Percentiles rank a stretch among this genome's conserved stretches.
Conservation (phyloP, 2,113 vertebrate species). For the Rhegmatorhina hoffmannsi region DNA sequence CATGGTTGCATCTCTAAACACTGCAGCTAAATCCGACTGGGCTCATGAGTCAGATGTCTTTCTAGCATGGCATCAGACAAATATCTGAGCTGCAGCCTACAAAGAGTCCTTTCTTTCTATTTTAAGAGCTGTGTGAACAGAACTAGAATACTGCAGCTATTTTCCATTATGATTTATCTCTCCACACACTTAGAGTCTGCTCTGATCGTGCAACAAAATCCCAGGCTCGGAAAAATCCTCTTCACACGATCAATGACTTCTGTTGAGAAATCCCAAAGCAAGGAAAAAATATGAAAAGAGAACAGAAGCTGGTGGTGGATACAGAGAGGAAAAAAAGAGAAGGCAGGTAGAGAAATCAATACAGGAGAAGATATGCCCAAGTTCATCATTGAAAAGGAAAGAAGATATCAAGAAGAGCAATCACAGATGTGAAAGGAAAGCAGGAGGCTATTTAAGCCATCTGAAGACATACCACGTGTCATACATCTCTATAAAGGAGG, state of each 20-base stretch:
- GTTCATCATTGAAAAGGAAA: background rate
- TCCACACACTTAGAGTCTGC: background rate
- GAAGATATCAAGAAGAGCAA: background rate
- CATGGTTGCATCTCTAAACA: background rate
- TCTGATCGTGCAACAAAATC: background rate
- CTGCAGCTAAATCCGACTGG: background rate
- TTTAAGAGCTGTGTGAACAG: constrained; percentile 55
- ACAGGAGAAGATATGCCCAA: background rate
- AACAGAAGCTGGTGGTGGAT: background rate
- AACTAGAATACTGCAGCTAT: constrained; percentile 32
- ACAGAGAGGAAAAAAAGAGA: background rate
- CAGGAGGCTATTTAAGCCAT: background rate
- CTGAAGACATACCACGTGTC: background rate
- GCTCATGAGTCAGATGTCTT: constrained; percentile 33
- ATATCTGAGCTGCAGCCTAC: constrained; percentile 21
- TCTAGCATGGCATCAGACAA: constrained; percentile 33
- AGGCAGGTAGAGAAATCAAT: background rate
- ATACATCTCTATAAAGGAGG: background rate
- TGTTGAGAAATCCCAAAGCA: background rate
- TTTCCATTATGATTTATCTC: constrained; percentile 28
- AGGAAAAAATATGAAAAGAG: background rate
- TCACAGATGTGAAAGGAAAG: background rate
- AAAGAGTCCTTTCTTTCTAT: constrained; percentile 58
- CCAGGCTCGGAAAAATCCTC: background rate
- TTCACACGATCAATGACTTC: background rate